A percentile compares a stretch with the other conserved stretches of the same genome.
Conservation (phyloP, 1,140 invertebrate genomes). For the Portunus trituberculatus region DNA sequence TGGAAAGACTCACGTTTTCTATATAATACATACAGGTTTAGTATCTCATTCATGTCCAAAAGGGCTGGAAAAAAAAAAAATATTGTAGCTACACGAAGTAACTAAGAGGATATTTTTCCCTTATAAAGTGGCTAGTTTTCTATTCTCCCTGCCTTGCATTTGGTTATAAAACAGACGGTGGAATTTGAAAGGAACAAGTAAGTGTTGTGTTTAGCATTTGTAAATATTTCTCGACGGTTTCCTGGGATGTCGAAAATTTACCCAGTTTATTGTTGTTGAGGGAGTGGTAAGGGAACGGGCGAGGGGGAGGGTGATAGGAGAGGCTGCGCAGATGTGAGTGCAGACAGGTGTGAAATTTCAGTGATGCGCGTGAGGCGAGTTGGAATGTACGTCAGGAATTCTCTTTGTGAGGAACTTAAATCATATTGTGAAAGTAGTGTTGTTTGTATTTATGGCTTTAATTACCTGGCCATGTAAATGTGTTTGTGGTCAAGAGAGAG, state of each 20-base stretch:
- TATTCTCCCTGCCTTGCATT: too few relatives aligned
- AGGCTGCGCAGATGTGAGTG: background rate
- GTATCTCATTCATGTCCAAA: too few relatives aligned
- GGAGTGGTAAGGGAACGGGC: too few relatives aligned
- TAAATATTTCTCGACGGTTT: background rate
- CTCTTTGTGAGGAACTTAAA: background rate
- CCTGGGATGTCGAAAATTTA: background rate
- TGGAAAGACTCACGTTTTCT: too few relatives aligned
- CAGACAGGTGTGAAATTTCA: background rate
- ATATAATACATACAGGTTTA: too few relatives aligned
- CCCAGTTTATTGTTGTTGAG: background rate
- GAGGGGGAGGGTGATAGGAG: background rate
- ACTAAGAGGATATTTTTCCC: too few relatives aligned
- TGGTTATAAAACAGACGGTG: too few relatives aligned
- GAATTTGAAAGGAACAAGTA: too few relatives aligned
- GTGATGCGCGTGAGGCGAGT: background rate
- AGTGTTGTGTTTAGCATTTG: background rate
- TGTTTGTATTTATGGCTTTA: constrained; percentile 5
- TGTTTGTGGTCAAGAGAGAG: background rate
- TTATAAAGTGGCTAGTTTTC: too few relatives aligned
- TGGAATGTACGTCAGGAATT: background rate
- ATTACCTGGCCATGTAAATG: background rate
- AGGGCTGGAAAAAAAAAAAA: too few relatives aligned
- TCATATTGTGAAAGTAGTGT: background rate
- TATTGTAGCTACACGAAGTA: too few relatives aligned